Conservation (phyloP, 2,888 invertebrate genomes). For the Globia sparganii region DNA sequence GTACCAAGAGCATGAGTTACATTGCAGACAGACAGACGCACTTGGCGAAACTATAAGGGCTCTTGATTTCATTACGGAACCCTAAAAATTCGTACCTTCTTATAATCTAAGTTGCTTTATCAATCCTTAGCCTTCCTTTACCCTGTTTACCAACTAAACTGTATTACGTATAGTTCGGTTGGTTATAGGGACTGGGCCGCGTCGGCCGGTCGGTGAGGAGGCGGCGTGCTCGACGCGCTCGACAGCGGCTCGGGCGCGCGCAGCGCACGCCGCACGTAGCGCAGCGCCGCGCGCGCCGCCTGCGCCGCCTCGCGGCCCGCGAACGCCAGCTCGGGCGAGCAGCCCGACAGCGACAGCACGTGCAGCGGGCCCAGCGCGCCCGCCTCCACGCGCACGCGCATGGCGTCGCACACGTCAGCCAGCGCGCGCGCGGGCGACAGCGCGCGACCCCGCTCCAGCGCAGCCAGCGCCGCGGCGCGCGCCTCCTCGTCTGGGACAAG, state of each 20-base stretch:
- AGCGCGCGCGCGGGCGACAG: slow-evolving; percentile 57
- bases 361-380: slow-evolving; percentile 57
- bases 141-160: background rate
- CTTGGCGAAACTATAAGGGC: background rate
- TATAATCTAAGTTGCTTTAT: background rate
- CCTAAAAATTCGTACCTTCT: background rate
- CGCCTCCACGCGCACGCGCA: slow-evolving; percentile 65
- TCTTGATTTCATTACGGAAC: background rate
- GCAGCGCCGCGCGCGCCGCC: slow-evolving; percentile 70
- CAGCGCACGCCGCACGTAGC: slow-evolving; percentile 73
- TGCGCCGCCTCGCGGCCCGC: slow-evolving; percentile 55
- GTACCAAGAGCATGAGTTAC: background rate
- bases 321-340: slow-evolving; percentile 67
- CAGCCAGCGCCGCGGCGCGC: slow-evolving; percentile 54
- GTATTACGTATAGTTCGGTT: background rate
- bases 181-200: background rate
- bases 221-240: too few relatives aligned
- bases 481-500: slow-evolving; percentile 59
- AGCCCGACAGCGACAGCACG: slow-evolving; percentile 68
- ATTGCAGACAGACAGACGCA: background rate
- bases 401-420: slow-evolving; percentile 61
- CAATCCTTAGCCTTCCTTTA: background rate
- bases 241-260: background rate
- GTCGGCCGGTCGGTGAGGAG: background rate
- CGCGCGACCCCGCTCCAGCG: slow-evolving; percentile 30